These are phyloP conservation scores for Aplysia californica DNA, from an alignment of 1,140 invertebrate genomes.

Conservation along the genomic window DNA sequence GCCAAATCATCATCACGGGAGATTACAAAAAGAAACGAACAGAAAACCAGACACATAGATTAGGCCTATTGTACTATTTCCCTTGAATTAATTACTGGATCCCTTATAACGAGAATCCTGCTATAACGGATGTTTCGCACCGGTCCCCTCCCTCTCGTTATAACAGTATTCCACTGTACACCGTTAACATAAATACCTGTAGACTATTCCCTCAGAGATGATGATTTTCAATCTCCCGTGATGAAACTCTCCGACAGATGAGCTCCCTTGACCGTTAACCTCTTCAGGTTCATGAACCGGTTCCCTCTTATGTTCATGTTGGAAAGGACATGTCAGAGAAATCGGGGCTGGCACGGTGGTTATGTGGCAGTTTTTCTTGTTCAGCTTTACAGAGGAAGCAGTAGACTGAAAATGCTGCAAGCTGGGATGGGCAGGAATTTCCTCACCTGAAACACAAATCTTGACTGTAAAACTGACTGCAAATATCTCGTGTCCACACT, in stretches of 20 bases:
- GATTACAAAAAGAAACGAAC: too few species aligned
- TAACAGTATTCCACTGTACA: too few species aligned
- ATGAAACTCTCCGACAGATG: constrained; percentile 33
- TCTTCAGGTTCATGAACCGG: constrained; percentile 10
- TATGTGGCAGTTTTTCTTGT: background rate
- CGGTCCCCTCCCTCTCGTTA: too few species aligned
- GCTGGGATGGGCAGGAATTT: background rate
- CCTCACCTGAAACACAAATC: background rate
- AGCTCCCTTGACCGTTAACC: constrained; percentile 11
- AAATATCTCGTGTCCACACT: too few species aligned
- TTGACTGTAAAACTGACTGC: too few species aligned
- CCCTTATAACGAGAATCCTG: too few species aligned
- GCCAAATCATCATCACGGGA: too few species aligned
- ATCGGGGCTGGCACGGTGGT: constrained; percentile 36
- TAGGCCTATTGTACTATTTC: too few species aligned
- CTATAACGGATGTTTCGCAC: too few species aligned
- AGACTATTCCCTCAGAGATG: constrained; percentile 49
- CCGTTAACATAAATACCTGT: too few species aligned
- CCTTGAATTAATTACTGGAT: too few species aligned
- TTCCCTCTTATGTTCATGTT: constrained; percentile 45
- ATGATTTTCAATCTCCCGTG: constrained; percentile 44
- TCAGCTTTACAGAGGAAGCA: background rate
- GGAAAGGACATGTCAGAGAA: constrained; percentile 46
- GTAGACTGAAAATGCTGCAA: background rate
- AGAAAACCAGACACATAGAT: too few species aligned